phyloP scores from a whole-genome alignment of 2,888 invertebrate species.

The Trilocha varians region DNA sequence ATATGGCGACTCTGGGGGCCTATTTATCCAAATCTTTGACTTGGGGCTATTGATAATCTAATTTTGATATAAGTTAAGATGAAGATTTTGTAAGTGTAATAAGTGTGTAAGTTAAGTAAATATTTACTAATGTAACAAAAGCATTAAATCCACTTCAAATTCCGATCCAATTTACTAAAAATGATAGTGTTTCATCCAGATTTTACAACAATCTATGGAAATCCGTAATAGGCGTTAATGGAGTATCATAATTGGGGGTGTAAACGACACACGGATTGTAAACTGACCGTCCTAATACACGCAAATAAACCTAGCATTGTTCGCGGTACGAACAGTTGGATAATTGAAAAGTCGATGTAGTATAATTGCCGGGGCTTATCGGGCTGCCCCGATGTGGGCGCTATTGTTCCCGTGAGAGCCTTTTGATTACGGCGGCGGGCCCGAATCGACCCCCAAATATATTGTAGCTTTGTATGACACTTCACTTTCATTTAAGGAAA shows the following conservation, averaged over 20 bases:
- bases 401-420: constrained; percentile 70
- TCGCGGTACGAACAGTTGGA: constrained; percentile 60
- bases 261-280: constrained; percentile 46
- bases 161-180: too few relatives aligned
- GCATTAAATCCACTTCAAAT: too few relatives aligned
- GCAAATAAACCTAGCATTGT: constrained; percentile 69
- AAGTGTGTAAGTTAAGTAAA: too few relatives aligned
- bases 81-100: too few relatives aligned
- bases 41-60: too few relatives aligned
- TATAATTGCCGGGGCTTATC: constrained; percentile 73
- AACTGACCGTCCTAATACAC: constrained; percentile 69
- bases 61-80: too few relatives aligned
- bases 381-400: constrained; percentile 67
- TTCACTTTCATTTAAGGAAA: constrained; percentile 60
- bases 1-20: too few relatives aligned
- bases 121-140: too few relatives aligned
- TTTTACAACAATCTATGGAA: too few relatives aligned
- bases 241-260: constrained; percentile 15
- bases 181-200: too few relatives aligned
- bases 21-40: too few relatives aligned
- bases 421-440: constrained; percentile 65
- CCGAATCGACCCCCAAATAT: constrained; percentile 57
- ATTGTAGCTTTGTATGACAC: constrained; percentile 68
- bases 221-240: neutral
- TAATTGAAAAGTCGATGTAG: constrained; percentile 74